Conservation (phyloP, 2,888 invertebrate species). For the Liodrosophila aerea region DNA sequence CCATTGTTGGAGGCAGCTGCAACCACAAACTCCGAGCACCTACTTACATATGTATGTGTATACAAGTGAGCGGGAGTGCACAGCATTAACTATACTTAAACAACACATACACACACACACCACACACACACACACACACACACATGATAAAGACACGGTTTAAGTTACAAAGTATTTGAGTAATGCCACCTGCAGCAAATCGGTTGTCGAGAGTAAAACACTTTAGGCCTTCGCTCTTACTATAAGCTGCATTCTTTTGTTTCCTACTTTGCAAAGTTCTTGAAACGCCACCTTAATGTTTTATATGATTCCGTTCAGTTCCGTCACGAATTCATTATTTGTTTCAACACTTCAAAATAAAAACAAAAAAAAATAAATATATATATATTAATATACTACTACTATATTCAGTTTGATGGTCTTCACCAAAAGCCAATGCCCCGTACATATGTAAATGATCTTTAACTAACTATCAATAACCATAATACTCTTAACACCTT, state of each 20-base stretch:
- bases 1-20: conserved; percentile 3
- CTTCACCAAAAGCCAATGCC: conserved; percentile 11
- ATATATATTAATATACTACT: too few species aligned
- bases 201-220: conserved; percentile 46
- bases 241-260: conserved; percentile 53
- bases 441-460: conserved; percentile 70
- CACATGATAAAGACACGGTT: conserved; percentile 31
- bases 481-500: conserved; percentile 43
- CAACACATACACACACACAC: conserved; percentile 38
- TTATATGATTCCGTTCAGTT: conserved; percentile 27
- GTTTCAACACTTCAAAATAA: conserved; percentile 4
- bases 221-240: conserved; percentile 55
- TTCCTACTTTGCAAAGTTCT: conserved; percentile 33
- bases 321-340: conserved; percentile 33
- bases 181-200: conserved; percentile 45
- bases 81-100: conserved; percentile 25
- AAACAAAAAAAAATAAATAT: neutral
- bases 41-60: conserved; percentile 14
- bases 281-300: too few species aligned
- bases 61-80: conserved; percentile 29
- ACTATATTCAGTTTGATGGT: conserved; percentile 31
- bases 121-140: conserved; percentile 36
- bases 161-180: conserved; percentile 40
- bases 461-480: conserved; percentile 30
- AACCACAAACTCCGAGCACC: conserved; percentile 21